These are phyloP conservation scores for Tanypteryx hageni DNA, from an alignment of 2,888 invertebrate species.

Conservation along the genomic window DNA sequence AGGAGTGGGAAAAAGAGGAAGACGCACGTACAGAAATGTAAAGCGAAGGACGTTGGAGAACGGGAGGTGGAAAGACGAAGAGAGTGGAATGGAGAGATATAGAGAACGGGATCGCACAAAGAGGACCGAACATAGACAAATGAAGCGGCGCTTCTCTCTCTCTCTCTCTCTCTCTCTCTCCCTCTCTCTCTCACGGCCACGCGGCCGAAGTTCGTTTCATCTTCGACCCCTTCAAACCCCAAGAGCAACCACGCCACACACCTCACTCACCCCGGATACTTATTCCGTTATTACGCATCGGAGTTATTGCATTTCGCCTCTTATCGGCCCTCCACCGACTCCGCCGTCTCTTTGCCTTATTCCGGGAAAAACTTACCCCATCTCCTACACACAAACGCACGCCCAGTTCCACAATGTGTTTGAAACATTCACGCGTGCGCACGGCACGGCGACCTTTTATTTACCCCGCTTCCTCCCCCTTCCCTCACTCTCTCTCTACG, in stretches of 20 bases:
- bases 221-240: background rate
- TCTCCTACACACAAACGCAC: background rate
- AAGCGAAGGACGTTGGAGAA: background rate
- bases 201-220: background rate
- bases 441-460: background rate
- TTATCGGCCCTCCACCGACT: too few relatives aligned
- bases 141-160: background rate
- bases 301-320: background rate
- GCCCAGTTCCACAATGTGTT: background rate
- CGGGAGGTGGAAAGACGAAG: background rate
- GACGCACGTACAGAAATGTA: background rate
- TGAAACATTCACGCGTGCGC: background rate
- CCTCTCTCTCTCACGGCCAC: background rate
- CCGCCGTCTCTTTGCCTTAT: background rate
- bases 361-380: background rate
- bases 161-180: too few relatives aligned
- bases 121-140: background rate
- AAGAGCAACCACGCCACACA: background rate
- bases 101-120: background rate
- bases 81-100: background rate
- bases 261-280: background rate
- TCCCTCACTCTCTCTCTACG: background rate
- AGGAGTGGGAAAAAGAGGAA: too few relatives aligned
- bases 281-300: constrained; percentile 22
- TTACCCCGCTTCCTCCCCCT: background rate